phyloP scores from a whole-genome alignment of 2,797 vertebrate species.

The Diceros bicornis region DNA sequence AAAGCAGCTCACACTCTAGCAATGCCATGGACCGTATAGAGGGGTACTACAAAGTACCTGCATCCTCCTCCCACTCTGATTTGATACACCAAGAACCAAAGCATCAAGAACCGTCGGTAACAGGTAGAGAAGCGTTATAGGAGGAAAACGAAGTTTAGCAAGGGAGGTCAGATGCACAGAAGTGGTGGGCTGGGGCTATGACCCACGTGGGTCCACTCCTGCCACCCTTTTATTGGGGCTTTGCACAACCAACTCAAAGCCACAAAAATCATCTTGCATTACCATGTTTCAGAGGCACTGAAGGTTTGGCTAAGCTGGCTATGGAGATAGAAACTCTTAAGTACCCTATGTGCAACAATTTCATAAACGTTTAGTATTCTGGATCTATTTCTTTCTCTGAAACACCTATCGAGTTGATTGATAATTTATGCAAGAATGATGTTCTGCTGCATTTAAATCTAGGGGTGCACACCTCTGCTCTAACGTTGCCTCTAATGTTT shows the following conservation, averaged over 20 bases:
- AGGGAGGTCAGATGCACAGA: not conserved
- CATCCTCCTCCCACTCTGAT: not conserved
- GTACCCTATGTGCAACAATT: not conserved
- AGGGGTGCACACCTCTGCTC: slow-evolving; percentile 11
- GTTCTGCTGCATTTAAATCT: slow-evolving; percentile 52
- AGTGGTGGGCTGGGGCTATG: not conserved
- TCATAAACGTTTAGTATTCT: slow-evolving; percentile 67
- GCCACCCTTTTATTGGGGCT: not conserved
- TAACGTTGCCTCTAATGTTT: not conserved
- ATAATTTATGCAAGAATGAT: slow-evolving; percentile 72
- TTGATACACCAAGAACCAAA: not conserved
- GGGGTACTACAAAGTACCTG: not conserved
- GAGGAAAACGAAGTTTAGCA: not conserved
- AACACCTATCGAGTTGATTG: slow-evolving; percentile 69
- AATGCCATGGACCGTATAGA: accelerated
- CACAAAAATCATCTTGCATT: not conserved
- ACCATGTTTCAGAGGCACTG: not conserved
- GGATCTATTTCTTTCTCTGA: slow-evolving; percentile 65
- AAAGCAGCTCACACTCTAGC: not conserved
- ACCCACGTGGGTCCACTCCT: not conserved
- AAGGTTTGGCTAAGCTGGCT: not conserved
- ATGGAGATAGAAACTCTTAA: not conserved
- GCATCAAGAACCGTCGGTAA: not conserved
- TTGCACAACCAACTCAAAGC: not conserved
- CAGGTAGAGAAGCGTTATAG: not conserved